Base-by-base conservation (phyloP, 30 jellyfish, hydroid and myxozoan genomes). In the Rhopilema esculentum region DNA sequence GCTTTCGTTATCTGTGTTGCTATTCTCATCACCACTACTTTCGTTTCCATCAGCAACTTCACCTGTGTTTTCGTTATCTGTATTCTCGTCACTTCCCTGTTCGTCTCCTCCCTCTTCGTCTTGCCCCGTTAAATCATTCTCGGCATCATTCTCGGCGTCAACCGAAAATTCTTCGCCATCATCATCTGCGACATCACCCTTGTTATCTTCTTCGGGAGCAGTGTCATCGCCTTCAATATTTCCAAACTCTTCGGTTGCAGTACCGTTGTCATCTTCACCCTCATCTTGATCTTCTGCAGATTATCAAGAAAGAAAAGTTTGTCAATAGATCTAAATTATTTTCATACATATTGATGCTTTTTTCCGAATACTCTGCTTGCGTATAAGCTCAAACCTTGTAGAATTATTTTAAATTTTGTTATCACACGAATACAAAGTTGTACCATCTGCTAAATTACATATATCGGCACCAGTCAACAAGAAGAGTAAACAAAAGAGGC, bases 131-230 rank as follows among this genome's bases (percentile, higher is more conserved):
- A 6, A 0, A 8, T 66, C 50, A 19, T 80, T 21, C 19, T 61
- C 79, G 79, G 30, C 64, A 61, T 66, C 50, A 19, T 80, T 21
- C 19, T 61, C 79, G 79, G 30, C 64, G 27, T 61, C 88, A 8
- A 22, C 86, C 1, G 28, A 27, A 40, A 31, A 75, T 16, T 48
- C 70, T 51, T 79, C 80, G 57, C 57, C 57, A 40, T 40, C 57
- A 77, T 16, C 27, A 0, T 62, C 80, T 0, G 8, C 49, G 8
- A 27, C 79, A 62, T 65, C 89, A 17, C 70, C 80, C 4, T 69
- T 79, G 80, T 62, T 32, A 33, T 62, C 80, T 4, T 27, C 89
- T 22, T 79, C 89, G 12, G 89, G 26, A 2, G 80, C 80, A 8
- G 80, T 28, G 69, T 63, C 89, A 23, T 32, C 80, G 19, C 61